Base-by-base conservation (phyloP, 2,797 vertebrate species). In the Rhadinocentrus ornatus region DNA sequence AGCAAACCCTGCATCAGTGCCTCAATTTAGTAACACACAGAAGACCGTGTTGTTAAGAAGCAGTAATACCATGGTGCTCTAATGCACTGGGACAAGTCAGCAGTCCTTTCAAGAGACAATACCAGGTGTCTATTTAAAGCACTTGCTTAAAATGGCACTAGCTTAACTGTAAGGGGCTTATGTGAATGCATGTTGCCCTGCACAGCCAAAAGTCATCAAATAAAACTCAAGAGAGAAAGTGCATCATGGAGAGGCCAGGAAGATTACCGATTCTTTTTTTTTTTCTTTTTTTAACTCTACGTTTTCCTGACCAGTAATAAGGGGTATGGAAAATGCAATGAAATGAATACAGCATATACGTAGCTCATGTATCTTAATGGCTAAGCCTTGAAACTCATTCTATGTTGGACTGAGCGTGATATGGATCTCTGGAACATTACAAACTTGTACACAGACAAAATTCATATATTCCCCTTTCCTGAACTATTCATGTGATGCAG, bases 91-190 rank as follows among this genome's bases (percentile, higher is more conserved):
- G 69, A 75, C 39, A 8, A 55, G 62, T 67, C 54, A 74, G 61
- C 16, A 70, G 66, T 76, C 62, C 37, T 53, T 72, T 26, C 50
- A 5, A 81, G 75, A 44, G 57, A 71, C 62, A 65, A 78, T 69
- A 50, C 82, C 79, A 55, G 70, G 66, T 4, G 41, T 74, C 73
- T 87, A 85, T 77, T 70, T 78, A 80, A 81, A 86, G 83, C 41
- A 29, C 65, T 46, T 48, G 55, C 60, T 73, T 78, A 80, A 87
- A 90, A 77, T 39, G 69, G 84, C 60, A 77, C 26, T 75, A 56
- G 89, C 83, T 92, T 92, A 92, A 75, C 75, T 65, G 32, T 90
- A 90, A 92, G 85, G 79, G 79, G 92, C 81, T 93, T 93, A 88
- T 53, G 56, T 32, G 46, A 46, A 31, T 62, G 22, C 63, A 41